Conservation (phyloP, 2,888 invertebrate genomes). For the Himalopsyche japonica region DNA sequence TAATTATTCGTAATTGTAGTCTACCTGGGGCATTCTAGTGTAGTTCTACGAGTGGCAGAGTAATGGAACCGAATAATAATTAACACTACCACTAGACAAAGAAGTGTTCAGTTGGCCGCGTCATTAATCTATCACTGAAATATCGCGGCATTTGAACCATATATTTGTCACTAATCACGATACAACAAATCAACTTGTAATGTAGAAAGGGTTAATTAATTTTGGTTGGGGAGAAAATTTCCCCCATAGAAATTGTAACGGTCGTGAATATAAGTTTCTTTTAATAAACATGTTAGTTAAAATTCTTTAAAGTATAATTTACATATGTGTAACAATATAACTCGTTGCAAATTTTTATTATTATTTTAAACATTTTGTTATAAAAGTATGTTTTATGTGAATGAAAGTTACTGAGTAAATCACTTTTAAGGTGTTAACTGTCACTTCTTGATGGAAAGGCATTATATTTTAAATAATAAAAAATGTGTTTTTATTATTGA, state of each 20-base stretch:
- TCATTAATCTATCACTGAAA: slow-evolving; percentile 40
- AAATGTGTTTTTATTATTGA: too few relatives aligned
- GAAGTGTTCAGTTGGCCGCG: slow-evolving; percentile 32
- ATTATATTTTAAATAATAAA: too few relatives aligned
- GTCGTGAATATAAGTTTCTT: not conserved
- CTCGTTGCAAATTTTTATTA: too few relatives aligned
- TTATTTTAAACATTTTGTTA: too few relatives aligned
- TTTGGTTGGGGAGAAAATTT: slow-evolving; percentile 19
- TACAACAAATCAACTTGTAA: slow-evolving; percentile 41
- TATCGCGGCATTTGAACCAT: slow-evolving; percentile 39
- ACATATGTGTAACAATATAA: too few relatives aligned
- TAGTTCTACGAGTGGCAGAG: not conserved
- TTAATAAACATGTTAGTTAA: not conserved
- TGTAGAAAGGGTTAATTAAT: slow-evolving; percentile 41
- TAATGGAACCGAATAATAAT: slow-evolving; percentile 15
- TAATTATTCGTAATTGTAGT: not conserved
- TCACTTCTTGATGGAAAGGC: too few relatives aligned
- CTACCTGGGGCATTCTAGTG: not conserved
- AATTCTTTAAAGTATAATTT: not conserved
- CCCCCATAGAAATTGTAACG: not conserved
- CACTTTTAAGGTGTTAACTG: too few relatives aligned
- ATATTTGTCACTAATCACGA: slow-evolving; percentile 41
- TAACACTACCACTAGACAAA: slow-evolving; percentile 26
- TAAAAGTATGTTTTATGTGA: too few relatives aligned
- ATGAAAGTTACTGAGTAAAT: too few relatives aligned